Conservation (phyloP, 2,888 invertebrate species). For the Drosophila kambysellisi region DNA sequence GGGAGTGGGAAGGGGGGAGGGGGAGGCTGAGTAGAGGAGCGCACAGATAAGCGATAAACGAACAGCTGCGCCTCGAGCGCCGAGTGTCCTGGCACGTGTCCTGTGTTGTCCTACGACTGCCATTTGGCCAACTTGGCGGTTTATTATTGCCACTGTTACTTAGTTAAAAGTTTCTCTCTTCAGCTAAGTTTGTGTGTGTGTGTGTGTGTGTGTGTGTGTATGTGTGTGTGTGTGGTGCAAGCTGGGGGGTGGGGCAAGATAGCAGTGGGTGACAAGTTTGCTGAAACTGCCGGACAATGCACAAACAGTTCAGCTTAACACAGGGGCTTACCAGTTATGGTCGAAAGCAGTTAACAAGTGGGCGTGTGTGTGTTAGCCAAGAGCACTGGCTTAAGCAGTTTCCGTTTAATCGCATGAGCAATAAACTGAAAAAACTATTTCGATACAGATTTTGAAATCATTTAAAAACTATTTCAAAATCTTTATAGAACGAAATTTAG, state of each 20-base stretch:
- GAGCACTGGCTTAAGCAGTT: conserved; percentile 9
- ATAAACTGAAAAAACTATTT: background rate
- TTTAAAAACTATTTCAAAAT: background rate
- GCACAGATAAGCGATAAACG: conserved; percentile 43
- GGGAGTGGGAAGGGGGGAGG: too few relatives aligned
- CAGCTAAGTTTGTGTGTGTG: conserved; percentile 4
- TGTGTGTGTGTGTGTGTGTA: background rate
- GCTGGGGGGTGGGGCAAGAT: background rate
- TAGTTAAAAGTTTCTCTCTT: conserved; percentile 48
- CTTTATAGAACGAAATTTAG: background rate
- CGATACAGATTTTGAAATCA: background rate
- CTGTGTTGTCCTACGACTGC: conserved; percentile 28
- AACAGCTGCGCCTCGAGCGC: conserved; percentile 60
- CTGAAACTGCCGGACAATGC: conserved; percentile 50
- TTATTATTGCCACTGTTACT: conserved; percentile 63
- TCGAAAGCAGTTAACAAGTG: conserved; percentile 17
- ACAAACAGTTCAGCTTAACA: conserved; percentile 33
- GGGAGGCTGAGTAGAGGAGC: background rate
- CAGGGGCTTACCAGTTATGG: conserved; percentile 7
- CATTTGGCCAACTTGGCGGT: conserved; percentile 51
- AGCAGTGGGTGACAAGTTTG: conserved; percentile 31
- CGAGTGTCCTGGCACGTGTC: conserved; percentile 56
- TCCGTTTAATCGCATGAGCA: conserved; percentile 1
- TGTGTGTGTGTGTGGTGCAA: background rate
- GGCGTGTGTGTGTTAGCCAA: background rate